phyloP scores from a whole-genome alignment of 2,113 vertebrate species.

The Lagopus muta region DNA sequence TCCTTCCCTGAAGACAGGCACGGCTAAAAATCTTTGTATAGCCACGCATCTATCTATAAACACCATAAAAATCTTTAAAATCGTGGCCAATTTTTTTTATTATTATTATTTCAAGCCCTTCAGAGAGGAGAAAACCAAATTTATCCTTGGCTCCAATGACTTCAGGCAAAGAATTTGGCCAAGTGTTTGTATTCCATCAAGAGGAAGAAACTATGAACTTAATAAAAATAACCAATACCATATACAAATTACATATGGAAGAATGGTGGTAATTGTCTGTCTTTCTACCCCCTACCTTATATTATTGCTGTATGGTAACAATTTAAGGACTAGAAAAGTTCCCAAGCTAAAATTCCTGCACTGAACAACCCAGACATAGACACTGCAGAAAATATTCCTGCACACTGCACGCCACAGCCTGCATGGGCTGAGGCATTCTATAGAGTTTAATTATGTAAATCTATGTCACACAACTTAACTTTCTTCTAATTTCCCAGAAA shows the following conservation, averaged over 20 bases:
- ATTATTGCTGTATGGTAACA: constrained; percentile 46
- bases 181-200: constrained; percentile 52
- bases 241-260: constrained; percentile 47
- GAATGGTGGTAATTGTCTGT: constrained; percentile 44
- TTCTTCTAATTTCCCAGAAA: constrained; percentile 24
- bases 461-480: background rate
- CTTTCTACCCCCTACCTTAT: constrained; percentile 19
- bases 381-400: background rate
- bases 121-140: constrained; percentile 44
- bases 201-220: constrained; percentile 55
- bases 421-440: background rate
- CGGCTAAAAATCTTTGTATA: background rate
- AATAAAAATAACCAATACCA: constrained; percentile 64
- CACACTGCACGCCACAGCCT: background rate
- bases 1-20: constrained; percentile 9
- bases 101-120: constrained; percentile 62
- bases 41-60: constrained; percentile 34
- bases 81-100: constrained; percentile 35
- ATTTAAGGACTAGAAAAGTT: constrained; percentile 51
- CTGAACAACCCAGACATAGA: background rate
- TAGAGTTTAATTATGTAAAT: constrained; percentile 14
- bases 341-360: constrained; percentile 26
- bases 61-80: constrained; percentile 16
- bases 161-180: constrained; percentile 38
- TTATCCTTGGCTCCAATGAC: constrained; percentile 34